Conservation (phyloP, 2,797 vertebrate genomes). For the Macrochelys suwanniensis region DNA sequence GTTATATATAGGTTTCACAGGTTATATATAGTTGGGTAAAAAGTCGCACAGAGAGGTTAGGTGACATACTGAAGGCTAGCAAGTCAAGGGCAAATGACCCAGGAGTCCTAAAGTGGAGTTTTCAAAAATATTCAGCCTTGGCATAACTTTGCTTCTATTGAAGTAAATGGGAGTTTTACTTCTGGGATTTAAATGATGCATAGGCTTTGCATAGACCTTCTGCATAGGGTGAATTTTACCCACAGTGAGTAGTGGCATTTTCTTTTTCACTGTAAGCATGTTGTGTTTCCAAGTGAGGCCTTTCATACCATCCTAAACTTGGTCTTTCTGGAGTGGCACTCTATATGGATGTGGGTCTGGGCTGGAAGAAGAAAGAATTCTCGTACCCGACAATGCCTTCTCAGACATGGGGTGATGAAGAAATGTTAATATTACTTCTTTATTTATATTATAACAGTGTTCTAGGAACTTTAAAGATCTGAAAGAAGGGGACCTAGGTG, state of each 20-base stretch:
- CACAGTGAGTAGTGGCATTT: neutral
- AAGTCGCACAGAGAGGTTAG: neutral
- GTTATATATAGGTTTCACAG: too few species aligned
- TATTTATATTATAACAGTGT: neutral
- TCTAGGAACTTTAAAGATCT: constrained; percentile 23
- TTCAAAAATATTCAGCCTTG: neutral
- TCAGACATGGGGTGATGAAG: neutral
- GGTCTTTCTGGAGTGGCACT: neutral
- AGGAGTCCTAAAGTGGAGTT: neutral
- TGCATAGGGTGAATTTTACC: neutral
- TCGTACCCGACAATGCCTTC: neutral
- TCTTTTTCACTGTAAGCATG: neutral
- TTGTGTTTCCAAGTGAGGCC: neutral
- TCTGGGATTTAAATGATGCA: neutral
- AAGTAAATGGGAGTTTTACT: neutral
- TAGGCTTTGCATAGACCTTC: neutral
- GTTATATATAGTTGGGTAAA: neutral
- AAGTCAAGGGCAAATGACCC: neutral
- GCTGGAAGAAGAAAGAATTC: neutral
- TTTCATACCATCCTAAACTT: neutral
- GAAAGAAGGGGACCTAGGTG: neutral
- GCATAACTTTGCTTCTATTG: neutral
- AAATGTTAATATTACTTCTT: constrained; percentile 2
- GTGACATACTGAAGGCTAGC: neutral
- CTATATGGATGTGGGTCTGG: neutral